Evolutionary conservation across 1,140 invertebrate species (phyloP).

Genomic region (Drosophila kohkoa): DNA sequence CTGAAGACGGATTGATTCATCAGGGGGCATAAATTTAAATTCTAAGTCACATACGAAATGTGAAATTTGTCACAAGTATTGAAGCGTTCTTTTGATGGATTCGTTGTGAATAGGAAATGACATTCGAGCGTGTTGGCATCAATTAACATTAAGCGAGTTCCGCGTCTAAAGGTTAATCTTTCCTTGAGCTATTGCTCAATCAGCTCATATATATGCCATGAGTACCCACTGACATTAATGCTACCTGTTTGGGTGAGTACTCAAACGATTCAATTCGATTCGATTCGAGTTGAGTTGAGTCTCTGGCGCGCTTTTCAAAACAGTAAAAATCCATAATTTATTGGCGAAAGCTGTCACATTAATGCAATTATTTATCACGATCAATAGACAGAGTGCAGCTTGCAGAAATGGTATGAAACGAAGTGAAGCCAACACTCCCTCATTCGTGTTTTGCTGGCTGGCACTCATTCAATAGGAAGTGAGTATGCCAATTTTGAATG

Average conservation of each 20-base stretch:
- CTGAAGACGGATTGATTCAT: conserved; percentile 5
- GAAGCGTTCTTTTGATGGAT: conserved; percentile 4
- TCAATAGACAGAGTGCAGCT: conserved; percentile 52
- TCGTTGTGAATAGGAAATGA: conserved; percentile 1
- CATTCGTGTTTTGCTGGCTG: conserved; percentile 15
- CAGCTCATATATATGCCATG: conserved; percentile 3
- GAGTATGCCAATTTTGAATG: conserved; percentile 50
- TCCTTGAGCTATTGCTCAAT: conserved; percentile 31
- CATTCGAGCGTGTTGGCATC: conserved; percentile 27
- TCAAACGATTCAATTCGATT: no score
- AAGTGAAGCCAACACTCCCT: conserved; percentile 46
- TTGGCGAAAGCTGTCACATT: conserved; percentile 72
- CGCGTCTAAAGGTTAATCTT: conserved; percentile 31
- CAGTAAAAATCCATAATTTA: conserved; percentile 69
- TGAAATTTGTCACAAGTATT: not conserved
- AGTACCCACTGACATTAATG: conserved; percentile 4
- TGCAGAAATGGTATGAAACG: conserved; percentile 9
- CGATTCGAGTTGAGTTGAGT: not conserved
- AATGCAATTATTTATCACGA: conserved; percentile 81
- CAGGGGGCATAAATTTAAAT: not conserved
- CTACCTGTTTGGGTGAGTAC: conserved; percentile 18
- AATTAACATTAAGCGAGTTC: conserved; percentile 13
- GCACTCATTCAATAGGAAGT: conserved; percentile 64
- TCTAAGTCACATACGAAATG: not conserved
- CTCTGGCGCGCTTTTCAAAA: not conserved